Percentiles rank a stretch among this genome's conserved stretches.
Evolutionary conservation across 2,797 vertebrate genomes (phyloP).

Genomic region (Tadarida brasiliensis): DNA sequence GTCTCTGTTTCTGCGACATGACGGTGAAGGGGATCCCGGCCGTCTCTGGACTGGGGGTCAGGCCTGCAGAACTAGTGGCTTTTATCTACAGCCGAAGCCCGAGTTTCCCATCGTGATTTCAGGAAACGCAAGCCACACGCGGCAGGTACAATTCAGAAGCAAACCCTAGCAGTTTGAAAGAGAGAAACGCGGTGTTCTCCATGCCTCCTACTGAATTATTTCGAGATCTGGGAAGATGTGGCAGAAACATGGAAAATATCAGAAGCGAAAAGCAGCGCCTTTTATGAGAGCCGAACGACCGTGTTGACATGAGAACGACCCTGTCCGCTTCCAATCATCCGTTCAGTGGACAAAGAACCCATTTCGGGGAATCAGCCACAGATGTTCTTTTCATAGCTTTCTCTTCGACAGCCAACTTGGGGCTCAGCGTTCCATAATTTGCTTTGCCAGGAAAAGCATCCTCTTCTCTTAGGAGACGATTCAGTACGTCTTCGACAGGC

Average conservation of each 20-base stretch:
- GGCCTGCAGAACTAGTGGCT: not conserved
- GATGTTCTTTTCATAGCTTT: conserved; percentile 63
- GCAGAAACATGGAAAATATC: conserved; percentile 8
- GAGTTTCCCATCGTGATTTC: not conserved
- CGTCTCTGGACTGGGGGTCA: not conserved
- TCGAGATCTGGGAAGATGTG: conserved; percentile 15
- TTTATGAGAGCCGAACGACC: conserved; percentile 48
- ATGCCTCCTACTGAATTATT: conserved; percentile 41
- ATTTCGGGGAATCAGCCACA: conserved; percentile 51
- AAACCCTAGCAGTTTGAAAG: not conserved
- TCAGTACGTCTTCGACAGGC: not conserved
- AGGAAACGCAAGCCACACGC: not conserved
- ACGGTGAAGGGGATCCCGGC: not conserved
- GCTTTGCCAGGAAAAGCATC: conserved; percentile 57
- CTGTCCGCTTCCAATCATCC: conserved; percentile 57
- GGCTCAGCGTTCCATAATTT: conserved; percentile 44
- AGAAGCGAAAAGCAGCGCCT: conserved; percentile 37
- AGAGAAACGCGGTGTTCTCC: not conserved
- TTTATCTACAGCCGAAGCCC: not conserved
- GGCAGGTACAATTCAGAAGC: not conserved
- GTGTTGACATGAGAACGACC: conserved; percentile 28
- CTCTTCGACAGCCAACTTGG: conserved; percentile 37
- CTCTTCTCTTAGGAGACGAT: conserved; percentile 16
- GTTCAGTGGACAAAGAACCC: conserved; percentile 52
- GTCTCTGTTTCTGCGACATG: not conserved